Base-by-base conservation (phyloP, 2,797 vertebrate species). In the Diceros bicornis region DNA sequence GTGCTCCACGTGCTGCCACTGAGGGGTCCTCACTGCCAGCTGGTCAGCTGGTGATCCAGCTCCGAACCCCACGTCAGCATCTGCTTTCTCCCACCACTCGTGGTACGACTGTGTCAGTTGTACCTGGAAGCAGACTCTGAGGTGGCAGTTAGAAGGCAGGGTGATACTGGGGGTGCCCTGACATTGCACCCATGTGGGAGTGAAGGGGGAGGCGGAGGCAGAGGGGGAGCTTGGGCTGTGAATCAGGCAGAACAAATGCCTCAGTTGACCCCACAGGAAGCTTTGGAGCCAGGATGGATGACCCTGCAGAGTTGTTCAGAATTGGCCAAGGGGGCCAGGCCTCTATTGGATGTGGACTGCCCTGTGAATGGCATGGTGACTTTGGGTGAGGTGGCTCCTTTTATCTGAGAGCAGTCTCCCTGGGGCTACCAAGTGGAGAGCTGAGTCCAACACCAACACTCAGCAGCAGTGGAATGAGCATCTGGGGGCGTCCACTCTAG, bases 161-260 rank as follows among this genome's bases (percentile, higher is more conserved):
- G 25, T 2, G 4, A 5, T 16, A 0, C 4, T 0, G 4, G 47
- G 4, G 10, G 12, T 44, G 59, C 32, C 34, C 32, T 27, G 29
- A 25, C 18, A 21, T 37, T 9, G 29, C 4, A 32, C 25, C 32
- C 74, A 7, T 4, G 4, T 23, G 10, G 18, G 7, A 44, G 29
- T 12, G 18, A 21, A 50, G 44, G 55, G 12, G 13, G 7, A 16
- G 62, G 29, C 17, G 16, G 10, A 47, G 41, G 2, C 25, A 59
- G 20, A 52, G 4, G 18, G 20, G n/a, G 47, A 9, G 32, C 11
- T 34, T 27, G 50, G 61, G 74, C 37, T 55, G 13, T 57, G 23
- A n/a, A 21, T 59, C 69, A 7, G 64, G 34, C 50, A 57, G 69
- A 44, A 20, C 10, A 21, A 11, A 27, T 21, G 12, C 27, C 34